Evolutionary conservation across 2,888 invertebrate species (phyloP), one percentile per base, ranked within the genome.

Genomic region (Macrosoma leucophasiata): DNA sequence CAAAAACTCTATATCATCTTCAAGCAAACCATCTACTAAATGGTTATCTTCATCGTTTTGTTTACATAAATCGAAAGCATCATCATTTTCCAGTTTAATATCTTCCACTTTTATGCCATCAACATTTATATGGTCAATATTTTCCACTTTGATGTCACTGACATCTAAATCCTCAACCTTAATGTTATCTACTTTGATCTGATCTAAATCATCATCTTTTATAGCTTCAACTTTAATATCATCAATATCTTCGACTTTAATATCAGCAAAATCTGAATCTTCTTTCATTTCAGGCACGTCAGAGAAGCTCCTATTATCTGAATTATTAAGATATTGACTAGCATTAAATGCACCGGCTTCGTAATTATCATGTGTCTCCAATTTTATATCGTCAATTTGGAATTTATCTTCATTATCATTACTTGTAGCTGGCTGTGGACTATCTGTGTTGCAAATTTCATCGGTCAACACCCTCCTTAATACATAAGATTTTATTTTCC

Each of bases 401-500:
- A 71, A 70, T 19, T 77, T 74, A 6, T 78, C 75, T 11, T 78
- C 76, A 46, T 62, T 62, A 5, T 56, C 42, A 28, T 43, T 67
- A 32, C 72, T 81, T 13, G 74, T 68, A 2, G 70, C 72, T 12
- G 81, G 74, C 41, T 72, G 71, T 0, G 81, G 79, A 39, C 79
- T 81, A n/a, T 73, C 68, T 0, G 61, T 64, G 36, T 67, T 75
- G 9, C 60, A 58, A 3, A 67, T 44, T 10, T 81, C 77, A 0
- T 70, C 75, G 25, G 62, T 73, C 0, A 73, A 46, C 1, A 69
- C 59, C 39, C 69, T 58, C 44, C 73, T 82, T 15, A 71, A 42
- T 54, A 92, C 89, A 57, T 89, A 91, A 0, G 84, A 72, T 49
- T 89, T 89, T 62, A 93, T 91, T 75, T 94, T 94, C 39, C 87